Percentiles rank a stretch among this genome's conserved stretches.
phyloP scores from a whole-genome alignment of 2,888 invertebrate genomes.

The Drosophila vallismaia region DNA sequence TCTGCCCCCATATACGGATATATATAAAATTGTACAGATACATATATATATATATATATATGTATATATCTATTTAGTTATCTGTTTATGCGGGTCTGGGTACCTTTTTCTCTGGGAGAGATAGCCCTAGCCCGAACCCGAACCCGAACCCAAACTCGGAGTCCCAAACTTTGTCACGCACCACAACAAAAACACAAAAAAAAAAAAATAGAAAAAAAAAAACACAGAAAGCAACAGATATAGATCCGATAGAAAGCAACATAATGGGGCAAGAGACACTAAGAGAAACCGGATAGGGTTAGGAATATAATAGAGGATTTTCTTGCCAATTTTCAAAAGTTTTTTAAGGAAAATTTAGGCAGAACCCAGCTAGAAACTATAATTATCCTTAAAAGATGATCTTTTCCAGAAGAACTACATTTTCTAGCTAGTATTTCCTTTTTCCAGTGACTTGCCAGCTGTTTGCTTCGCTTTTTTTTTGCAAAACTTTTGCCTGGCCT shows the following conservation, averaged over 20 bases:
- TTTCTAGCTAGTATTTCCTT: too few relatives aligned
- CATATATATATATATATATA: constrained; percentile 1
- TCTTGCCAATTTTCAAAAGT: too few relatives aligned
- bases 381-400: too few relatives aligned
- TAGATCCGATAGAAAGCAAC: constrained; percentile 39
- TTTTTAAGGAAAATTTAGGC: too few relatives aligned
- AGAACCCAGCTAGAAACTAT: too few relatives aligned
- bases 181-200: not conserved
- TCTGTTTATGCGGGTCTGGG: constrained; percentile 43
- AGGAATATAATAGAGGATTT: not conserved
- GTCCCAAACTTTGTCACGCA: constrained; percentile 23
- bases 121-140: constrained; percentile 8
- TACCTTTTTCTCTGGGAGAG: constrained; percentile 4
- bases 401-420: too few relatives aligned
- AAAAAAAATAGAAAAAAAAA: constrained; percentile 15
- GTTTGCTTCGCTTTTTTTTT: not conserved
- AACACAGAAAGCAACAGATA: constrained; percentile 24
- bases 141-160: not conserved
- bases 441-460: too few relatives aligned
- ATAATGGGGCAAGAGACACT: constrained; percentile 9
- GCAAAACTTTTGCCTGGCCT: constrained; percentile 10
- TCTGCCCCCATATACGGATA: not conserved
- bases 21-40: not conserved
- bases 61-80: constrained; percentile 34
- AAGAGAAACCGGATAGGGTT: not conserved